Percentiles rank a stretch among this genome's conserved stretches.
Conservation (phyloP, 2,797 vertebrate species). For the Liasis olivaceus region DNA sequence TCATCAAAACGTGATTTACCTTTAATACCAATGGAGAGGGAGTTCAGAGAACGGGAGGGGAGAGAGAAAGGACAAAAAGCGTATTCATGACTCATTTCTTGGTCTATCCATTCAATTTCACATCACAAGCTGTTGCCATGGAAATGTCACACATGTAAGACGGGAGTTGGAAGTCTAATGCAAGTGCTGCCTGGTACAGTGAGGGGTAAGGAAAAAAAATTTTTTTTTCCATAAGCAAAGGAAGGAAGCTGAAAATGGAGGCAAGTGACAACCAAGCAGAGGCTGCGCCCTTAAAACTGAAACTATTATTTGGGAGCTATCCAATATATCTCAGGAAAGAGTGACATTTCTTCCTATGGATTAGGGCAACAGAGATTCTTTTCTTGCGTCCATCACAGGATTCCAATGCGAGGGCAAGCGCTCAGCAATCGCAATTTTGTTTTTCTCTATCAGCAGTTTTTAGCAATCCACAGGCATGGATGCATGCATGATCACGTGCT, state of each 20-base stretch:
- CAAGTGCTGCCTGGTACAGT: constrained; percentile 2
- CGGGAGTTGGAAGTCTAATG: constrained; percentile 32
- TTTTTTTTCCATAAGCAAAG: not conserved
- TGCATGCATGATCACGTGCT: not conserved
- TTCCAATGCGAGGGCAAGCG: not conserved
- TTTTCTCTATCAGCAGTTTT: not conserved
- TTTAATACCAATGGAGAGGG: not conserved
- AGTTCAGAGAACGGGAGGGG: not conserved
- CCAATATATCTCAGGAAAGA: not conserved
- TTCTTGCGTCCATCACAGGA: not conserved
- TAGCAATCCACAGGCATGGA: not conserved
- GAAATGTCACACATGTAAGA: constrained; percentile 45
- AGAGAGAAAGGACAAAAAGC: not conserved
- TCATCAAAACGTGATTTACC: not conserved
- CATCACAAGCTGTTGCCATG: constrained; percentile 36
- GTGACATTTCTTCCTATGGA: not conserved
- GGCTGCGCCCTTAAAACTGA: not conserved
- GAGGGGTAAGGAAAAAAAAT: not conserved
- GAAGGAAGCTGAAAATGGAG: not conserved
- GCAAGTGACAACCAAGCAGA: not conserved
- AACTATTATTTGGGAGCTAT: not conserved
- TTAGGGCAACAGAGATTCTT: not conserved
- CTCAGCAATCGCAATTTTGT: not conserved
- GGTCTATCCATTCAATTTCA: not conserved
- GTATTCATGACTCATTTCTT: constrained; percentile 25